Evolutionary conservation across 2,888 invertebrate genomes (phyloP), one percentile per base, ranked within the genome.

Genomic region (Pseudococcus jackbeardsleyi): DNA sequence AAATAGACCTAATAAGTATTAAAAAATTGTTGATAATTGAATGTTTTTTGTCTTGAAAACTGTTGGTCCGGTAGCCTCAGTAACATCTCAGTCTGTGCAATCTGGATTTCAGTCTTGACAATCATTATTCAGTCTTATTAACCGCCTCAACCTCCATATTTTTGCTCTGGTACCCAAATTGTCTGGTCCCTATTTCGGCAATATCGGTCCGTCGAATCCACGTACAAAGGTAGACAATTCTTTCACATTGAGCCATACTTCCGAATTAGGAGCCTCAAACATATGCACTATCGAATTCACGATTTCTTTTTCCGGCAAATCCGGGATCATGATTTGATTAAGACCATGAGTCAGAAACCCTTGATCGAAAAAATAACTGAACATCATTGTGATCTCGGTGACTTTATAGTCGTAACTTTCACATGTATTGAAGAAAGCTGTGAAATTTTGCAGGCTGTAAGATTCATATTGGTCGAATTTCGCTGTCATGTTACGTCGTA

Each of bases 341-440:
- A 72, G 33, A 3, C 72, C 72, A 6, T 72, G 72, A 72, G 15
- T 72, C 0, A 72, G 26, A 39, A 33, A 72, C 17, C 72, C 72
- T 72, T 33, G 72, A 39, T 72, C 72, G 33, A 72, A 72, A 9
- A 72, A 15, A 72, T 72, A 72, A 39, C 72, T 72, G 33, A 72
- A 72, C 0, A 72, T 8, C 3, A 72, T 72, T 72, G 33, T 39
- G 3, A 72, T 15, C 17, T 33, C 33, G 0, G 72, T 7, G 15
- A 7, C 39, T 19, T 26, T 33, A 39, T 72, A 72, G 0, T 33
- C 17, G 33, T 39, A 19, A 5, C 9, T 15, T 26, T 33, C 33
- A 17, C 72, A 72, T 39, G 12, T 72, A 39, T 17, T 33, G 17
- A 72, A 72, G 39, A 72, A 72, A 1, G 19, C 12, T 6, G 72